phyloP scores from a whole-genome alignment of 2,113 vertebrate species.

The Xerus inauris region DNA sequence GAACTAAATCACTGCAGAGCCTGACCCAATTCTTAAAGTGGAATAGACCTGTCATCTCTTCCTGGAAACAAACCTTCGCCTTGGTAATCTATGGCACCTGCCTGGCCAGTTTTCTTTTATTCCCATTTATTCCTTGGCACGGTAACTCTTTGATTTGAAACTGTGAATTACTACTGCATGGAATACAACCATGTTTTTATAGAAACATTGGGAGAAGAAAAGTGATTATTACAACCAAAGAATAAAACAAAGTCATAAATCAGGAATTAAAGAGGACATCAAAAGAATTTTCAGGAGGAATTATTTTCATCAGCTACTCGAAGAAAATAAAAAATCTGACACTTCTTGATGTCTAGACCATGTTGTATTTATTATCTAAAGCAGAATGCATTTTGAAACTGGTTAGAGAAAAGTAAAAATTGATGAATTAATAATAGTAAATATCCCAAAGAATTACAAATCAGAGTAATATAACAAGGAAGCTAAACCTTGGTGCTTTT shows the following conservation, averaged over 20 bases:
- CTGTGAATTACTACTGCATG: background rate
- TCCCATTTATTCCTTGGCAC: slow-evolving; percentile 40
- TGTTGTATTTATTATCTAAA: slow-evolving; percentile 27
- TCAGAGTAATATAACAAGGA: background rate
- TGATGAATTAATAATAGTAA: slow-evolving; percentile 6
- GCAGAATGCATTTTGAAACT: background rate
- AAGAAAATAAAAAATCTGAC: slow-evolving; percentile 3
- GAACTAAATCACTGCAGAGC: slow-evolving; percentile 49
- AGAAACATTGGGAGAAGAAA: background rate
- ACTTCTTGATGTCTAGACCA: background rate
- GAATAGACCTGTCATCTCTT: slow-evolving; percentile 39
- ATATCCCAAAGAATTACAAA: background rate
- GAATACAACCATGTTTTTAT: background rate
- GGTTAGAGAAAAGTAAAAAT: background rate
- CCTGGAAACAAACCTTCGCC: background rate
- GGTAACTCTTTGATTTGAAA: slow-evolving; percentile 4
- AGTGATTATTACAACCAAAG: background rate
- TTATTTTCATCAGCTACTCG: background rate
- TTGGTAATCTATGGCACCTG: slow-evolving; percentile 23
- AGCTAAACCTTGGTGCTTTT: background rate
- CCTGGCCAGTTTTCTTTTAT: background rate
- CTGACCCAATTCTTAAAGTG: background rate
- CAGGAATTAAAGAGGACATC: slow-evolving; percentile 1
- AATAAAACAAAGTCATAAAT: slow-evolving; percentile 41
- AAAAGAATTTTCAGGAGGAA: slow-evolving; percentile 29